Evolutionary conservation across 2,888 invertebrate species (phyloP), one percentile per base, ranked within the genome.

Genomic region (Leptura quadrifasciata): DNA sequence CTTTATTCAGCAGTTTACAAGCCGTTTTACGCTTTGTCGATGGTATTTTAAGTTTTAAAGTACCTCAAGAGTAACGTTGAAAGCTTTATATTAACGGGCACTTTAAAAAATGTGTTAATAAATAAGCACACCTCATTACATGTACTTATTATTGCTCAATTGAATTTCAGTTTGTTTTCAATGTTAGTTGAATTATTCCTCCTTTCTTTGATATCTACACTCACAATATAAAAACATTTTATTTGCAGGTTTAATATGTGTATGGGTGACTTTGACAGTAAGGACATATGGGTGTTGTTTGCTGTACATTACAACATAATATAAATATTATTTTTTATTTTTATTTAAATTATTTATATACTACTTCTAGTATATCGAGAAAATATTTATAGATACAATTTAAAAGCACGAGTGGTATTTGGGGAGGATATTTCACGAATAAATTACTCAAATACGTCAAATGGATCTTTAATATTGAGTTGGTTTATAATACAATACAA

Each of bases 1-100:
- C 47, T 64, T 64, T 65, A 65, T 65, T 65, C 52, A 47, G 8
- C 52, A 52, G 65, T 65, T 52, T 52, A 65, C 20, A 65, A 57
- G 57, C 18, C 20, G 55, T 55, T 55, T 47, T 55, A 55, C 12
- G 57, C 18, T 57, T 57, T 57, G 21, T 21, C 57, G 57, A 57
- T 57, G 57, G 21, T 47, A 27, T 60, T 39, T 63, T 31, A 63
- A 63, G 27, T 63, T 39, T 39, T 31, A 31, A 35, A 18, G 18
- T 31, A 63, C 39, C 27, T 63, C 10, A 12, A 31, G 63, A 63
- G 31, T 24, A n/a, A 12, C 6, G 57, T 21, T 57, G 57, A 57
- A 57, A 57, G 57, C 20, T 57, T 57, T 20, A 57, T 60, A 35
- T 31, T 63, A 17, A 47, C n/a, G 35, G 12, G 31, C 9, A 27